Conservation (phyloP, 1,140 invertebrate species). For the Pissodes strobi region DNA sequence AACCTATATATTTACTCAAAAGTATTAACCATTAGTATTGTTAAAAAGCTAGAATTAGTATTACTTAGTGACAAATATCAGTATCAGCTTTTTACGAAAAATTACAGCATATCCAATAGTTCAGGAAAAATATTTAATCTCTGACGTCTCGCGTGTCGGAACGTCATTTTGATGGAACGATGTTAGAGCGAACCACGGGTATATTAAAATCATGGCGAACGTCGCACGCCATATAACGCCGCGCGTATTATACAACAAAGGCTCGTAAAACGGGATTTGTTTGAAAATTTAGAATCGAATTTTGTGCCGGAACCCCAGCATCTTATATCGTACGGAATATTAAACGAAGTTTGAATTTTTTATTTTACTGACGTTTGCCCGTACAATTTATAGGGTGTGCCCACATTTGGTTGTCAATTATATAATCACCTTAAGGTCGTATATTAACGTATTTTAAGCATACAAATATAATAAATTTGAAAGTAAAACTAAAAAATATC, state of each 20-base stretch:
- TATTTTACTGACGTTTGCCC: neutral
- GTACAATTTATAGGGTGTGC: too few relatives aligned
- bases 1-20: too few relatives aligned
- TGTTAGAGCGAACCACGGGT: conserved; percentile 20
- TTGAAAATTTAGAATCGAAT: conserved; percentile 24
- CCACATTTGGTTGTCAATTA: too few relatives aligned
- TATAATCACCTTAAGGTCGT: too few relatives aligned
- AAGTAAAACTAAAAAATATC: too few relatives aligned
- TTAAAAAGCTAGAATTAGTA: too few relatives aligned
- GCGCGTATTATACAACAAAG: conserved; percentile 19
- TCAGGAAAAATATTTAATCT: conserved; percentile 18
- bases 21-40: too few relatives aligned
- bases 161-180: conserved; percentile 27
- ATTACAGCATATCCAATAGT: neutral
- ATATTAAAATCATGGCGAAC: conserved; percentile 30
- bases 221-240: conserved; percentile 23
- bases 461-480: too few relatives aligned
- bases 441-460: too few relatives aligned
- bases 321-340: conserved; percentile 13
- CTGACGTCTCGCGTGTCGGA: conserved; percentile 17
- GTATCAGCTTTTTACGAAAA: too few relatives aligned
- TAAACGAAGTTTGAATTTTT: conserved; percentile 10
- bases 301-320: conserved; percentile 10
- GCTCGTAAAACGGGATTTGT: conserved; percentile 22
- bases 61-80: too few relatives aligned